Base-by-base conservation (phyloP, 2,888 invertebrate species). In the Lycia hirtaria region DNA sequence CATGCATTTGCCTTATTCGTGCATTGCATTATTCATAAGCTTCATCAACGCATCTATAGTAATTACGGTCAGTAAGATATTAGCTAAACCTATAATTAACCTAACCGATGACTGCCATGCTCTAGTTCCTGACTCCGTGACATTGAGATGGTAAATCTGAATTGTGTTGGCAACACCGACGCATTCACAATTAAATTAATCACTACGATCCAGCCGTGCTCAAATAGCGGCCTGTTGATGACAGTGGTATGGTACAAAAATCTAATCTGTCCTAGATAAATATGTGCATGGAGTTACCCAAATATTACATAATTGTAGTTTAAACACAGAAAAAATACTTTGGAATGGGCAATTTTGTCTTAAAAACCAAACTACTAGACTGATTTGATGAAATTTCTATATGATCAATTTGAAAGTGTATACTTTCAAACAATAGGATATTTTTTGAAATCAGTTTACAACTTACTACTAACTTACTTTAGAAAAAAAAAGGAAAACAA, bases 81-180 rank as follows among this genome's bases (percentile, higher is more conserved):
- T 38, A 50, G 41, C 28, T 33, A 48, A 52, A 35, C 20, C 38
- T 24, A 48, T 52, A 43, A 58, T 58, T 58, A 43, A n/a, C 20
- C 10, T 52, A 48, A 48, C 43, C 48, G 52, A 48, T 49, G 47
- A 48, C 15, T 48, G 28, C 37, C 32, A 52, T 58, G 57, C 57
- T 58, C 57, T 53, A 52, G 48, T 58, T 57, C 30, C 35, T 9
- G 2, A 17, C 32, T 43, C 52, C 48, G 38, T 57, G 57, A 57
- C 57, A 57, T 52, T 58, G 52, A 52, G 56, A 57, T 47, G 12
- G 43, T 37, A 28, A 48, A 52, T 52, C 52, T 48, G 43, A 30
- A 35, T 43, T 19, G 12, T 32, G 57, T 47, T 57, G 37, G 43
- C 51, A 56, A 56, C 35, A 51, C 56, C 26, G 26, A 37, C 50